phyloP scores from a whole-genome alignment of 2,888 invertebrate genomes.

The Leucophenga maculata region DNA sequence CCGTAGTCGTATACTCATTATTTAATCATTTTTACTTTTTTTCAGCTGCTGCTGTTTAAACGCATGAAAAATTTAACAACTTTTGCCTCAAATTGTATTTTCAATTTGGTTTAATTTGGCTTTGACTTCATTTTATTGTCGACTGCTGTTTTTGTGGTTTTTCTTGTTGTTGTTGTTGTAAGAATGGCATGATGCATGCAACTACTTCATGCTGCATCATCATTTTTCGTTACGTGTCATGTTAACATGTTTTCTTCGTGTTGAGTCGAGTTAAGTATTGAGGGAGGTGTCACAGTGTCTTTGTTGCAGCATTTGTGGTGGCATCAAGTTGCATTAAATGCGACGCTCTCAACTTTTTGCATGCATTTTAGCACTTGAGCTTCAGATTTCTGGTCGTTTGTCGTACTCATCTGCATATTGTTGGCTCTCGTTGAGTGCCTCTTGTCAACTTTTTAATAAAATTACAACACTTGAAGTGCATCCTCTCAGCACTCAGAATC shows the following conservation, averaged over 20 bases:
- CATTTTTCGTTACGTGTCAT: slow-evolving; percentile 14
- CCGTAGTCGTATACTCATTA: no score
- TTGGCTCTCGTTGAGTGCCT: slow-evolving; percentile 3
- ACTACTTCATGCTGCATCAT: background rate
- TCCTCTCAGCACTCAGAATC: no score
- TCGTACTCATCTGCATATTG: background rate
- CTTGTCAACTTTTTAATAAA: slow-evolving; percentile 18
- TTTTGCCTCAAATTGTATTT: slow-evolving; percentile 4
- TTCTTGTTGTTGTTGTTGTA: background rate
- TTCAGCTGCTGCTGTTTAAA: no score
- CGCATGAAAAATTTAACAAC: background rate
- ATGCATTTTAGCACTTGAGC: background rate
- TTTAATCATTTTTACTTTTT: no score
- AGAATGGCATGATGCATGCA: background rate
- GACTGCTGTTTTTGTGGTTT: background rate
- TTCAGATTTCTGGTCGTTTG: background rate
- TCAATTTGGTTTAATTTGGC: background rate
- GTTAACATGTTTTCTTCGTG: slow-evolving; percentile 3
- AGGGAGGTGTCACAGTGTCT: background rate
- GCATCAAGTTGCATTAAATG: slow-evolving; percentile 5
- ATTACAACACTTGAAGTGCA: slow-evolving; percentile 6
- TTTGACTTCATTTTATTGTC: no score
- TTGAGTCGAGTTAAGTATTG: no score
- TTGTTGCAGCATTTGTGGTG: background rate
- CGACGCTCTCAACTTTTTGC: background rate